phyloP scores from a whole-genome alignment of 2,797 vertebrate species.

The Phrynocephalus forsythii region DNA sequence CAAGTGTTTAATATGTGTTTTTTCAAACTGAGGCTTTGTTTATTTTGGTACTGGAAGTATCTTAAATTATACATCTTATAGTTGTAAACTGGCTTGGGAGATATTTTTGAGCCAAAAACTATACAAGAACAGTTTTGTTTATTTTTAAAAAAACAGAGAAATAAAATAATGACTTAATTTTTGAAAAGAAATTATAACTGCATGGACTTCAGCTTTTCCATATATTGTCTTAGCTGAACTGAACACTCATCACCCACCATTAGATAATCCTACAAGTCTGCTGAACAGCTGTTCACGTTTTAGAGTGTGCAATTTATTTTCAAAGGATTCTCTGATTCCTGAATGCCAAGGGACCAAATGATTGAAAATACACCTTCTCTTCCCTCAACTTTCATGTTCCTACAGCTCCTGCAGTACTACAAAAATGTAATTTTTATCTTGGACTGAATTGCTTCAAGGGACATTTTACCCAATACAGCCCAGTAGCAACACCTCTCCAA shows the following conservation, averaged over 20 bases:
- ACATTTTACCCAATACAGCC: too few relatives aligned
- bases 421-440: not conserved
- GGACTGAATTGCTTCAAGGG: not conserved
- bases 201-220: too few relatives aligned
- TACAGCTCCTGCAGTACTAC: not conserved
- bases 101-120: not conserved
- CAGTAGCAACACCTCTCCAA: not conserved
- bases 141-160: not conserved
- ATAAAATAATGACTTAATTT: not conserved
- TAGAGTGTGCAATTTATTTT: not conserved
- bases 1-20: not conserved
- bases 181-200: too few relatives aligned
- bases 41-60: not conserved
- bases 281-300: not conserved
- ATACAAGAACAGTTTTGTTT: not conserved
- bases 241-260: not conserved
- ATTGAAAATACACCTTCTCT: not conserved
- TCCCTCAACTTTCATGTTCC: not conserved
- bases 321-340: not conserved
- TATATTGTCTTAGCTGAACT: not conserved
- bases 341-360: not conserved
- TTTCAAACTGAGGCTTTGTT: not conserved
- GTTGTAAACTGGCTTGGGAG: not conserved
- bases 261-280: not conserved
- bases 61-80: not conserved